Conservation (phyloP, 2,113 vertebrate genomes). For the Chauna torquata region DNA sequence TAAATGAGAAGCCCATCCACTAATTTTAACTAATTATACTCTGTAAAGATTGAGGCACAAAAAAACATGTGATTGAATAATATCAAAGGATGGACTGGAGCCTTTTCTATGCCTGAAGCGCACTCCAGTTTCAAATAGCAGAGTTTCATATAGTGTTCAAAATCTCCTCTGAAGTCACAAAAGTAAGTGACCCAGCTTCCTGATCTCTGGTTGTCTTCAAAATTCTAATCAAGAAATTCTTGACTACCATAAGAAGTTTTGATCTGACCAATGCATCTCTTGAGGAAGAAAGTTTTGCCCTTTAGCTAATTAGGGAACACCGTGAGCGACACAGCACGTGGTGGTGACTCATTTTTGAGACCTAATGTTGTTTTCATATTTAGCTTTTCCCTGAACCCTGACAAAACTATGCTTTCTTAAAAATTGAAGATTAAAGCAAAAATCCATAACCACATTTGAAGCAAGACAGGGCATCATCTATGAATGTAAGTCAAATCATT, state of each 20-base stretch:
- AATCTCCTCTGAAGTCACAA: background rate
- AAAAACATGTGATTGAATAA: background rate
- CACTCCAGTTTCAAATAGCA: background rate
- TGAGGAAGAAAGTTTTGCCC: background rate
- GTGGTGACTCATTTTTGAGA: background rate
- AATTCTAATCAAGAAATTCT: background rate
- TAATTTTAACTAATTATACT: background rate
- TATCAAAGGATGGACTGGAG: background rate
- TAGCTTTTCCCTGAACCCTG: background rate
- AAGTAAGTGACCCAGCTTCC: background rate
- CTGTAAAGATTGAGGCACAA: background rate
- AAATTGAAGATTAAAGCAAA: background rate
- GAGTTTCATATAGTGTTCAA: background rate
- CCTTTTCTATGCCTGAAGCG: background rate
- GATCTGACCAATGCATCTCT: background rate
- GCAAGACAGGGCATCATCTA: background rate
- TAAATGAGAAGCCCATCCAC: background rate
- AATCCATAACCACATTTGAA: background rate
- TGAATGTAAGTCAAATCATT: background rate
- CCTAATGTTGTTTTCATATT: background rate
- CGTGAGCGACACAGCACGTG: background rate
- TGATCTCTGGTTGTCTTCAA: background rate
- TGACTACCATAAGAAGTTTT: background rate
- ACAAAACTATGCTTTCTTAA: background rate
- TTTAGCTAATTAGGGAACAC: background rate